Evolutionary conservation across 2,113 vertebrate genomes (phyloP).

Genomic region (Cyprinodon brontotheroides): DNA sequence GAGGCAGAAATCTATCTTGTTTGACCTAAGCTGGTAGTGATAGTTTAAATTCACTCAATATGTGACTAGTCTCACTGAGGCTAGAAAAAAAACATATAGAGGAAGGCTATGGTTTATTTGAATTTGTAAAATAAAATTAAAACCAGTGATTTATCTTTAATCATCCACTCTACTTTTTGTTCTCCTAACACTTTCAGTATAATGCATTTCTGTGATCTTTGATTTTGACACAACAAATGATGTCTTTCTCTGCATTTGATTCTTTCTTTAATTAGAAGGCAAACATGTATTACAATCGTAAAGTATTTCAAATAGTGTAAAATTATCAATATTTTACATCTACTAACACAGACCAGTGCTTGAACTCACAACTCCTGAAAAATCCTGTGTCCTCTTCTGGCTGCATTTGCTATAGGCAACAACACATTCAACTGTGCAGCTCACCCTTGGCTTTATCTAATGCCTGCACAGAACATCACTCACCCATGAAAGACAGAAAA

Average conservation of each 20-base stretch:
- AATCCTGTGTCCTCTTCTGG: slow-evolving; percentile 1
- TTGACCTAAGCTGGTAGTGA: no score
- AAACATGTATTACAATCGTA: neutral
- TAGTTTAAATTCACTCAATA: no score
- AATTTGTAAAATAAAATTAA: no score
- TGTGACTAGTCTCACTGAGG: no score
- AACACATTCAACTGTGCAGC: slow-evolving; percentile 1
- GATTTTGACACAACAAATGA: neutral
- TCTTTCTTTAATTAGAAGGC: neutral
- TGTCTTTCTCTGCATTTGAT: neutral
- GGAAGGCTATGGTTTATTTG: no score
- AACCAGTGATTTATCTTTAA: no score
- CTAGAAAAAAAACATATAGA: no score
- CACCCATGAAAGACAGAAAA: slow-evolving; percentile 18
- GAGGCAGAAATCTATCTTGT: no score
- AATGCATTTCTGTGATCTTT: neutral
- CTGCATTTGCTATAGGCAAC: neutral
- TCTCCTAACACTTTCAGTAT: neutral
- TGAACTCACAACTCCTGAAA: slow-evolving; percentile 2
- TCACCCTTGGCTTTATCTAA: slow-evolving; percentile 11
- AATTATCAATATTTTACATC: neutral
- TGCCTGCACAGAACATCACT: slow-evolving; percentile 11
- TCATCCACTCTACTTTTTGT: no score
- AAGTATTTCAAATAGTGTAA: neutral
- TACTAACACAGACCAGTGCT: neutral